These are phyloP conservation scores for Oxygymnocypris stewartii DNA, from an alignment of 2,113 vertebrate genomes.

Conservation along the genomic window DNA sequence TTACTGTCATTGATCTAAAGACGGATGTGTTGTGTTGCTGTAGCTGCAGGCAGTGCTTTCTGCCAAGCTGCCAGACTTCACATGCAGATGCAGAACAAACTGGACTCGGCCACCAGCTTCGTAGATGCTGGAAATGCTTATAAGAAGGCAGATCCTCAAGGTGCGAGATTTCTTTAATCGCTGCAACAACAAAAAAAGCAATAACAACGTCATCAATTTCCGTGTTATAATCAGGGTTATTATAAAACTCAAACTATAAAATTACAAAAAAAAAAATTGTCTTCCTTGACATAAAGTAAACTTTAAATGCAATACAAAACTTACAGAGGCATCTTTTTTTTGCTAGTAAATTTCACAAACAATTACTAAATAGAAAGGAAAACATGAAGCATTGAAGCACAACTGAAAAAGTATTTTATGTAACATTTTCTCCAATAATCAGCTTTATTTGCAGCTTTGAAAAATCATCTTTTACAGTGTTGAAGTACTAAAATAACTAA, in stretches of 20 bases:
- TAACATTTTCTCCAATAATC: no score
- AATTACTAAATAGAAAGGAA: no score
- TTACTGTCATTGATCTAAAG: neutral
- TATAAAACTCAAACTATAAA: no score
- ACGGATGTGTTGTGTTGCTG: neutral
- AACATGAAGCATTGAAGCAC: no score
- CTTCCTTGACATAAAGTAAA: no score
- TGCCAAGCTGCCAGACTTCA: constrained; percentile 96
- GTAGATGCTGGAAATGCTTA: constrained; percentile 97
- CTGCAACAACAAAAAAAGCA: neutral
- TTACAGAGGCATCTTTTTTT: no score
- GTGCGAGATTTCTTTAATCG: constrained; percentile 65
- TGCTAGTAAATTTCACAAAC: no score
- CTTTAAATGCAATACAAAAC: no score
- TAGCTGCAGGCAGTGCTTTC: constrained; percentile 93
- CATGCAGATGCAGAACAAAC: constrained; percentile 98
- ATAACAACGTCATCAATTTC: neutral
- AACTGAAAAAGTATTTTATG: neutral
- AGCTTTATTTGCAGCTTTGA: no score
- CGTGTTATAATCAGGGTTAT: neutral
- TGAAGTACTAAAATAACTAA: neutral
- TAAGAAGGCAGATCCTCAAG: constrained; percentile 97
- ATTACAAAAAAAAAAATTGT: neutral
- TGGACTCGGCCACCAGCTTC: constrained; percentile 95
- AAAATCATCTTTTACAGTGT: no score